Conservation (phyloP, 2,888 invertebrate species). For the Sminthurinus aureus region DNA sequence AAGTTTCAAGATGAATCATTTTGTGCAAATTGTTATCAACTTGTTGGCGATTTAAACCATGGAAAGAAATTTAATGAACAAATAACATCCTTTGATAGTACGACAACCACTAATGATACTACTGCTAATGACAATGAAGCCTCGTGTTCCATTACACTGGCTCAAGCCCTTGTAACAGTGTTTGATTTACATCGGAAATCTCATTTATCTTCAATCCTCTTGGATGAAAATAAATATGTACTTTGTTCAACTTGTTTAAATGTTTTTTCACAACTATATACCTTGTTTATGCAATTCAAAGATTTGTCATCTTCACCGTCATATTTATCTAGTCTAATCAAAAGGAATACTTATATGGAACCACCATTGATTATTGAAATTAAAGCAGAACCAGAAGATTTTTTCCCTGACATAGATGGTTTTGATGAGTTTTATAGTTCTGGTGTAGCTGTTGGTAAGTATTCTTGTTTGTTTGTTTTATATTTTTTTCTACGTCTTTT, state of each 20-base stretch:
- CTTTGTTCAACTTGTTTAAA: not conserved
- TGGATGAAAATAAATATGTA: slow-evolving; percentile 2
- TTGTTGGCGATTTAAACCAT: not conserved
- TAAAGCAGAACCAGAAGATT: not conserved
- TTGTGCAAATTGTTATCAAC: slow-evolving; percentile 5
- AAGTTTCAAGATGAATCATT: not conserved
- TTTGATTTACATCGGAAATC: not conserved
- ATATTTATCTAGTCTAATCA: not conserved
- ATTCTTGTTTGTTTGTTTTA: too few species aligned
- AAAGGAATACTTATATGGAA: not conserved
- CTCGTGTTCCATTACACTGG: not conserved
- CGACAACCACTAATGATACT: not conserved
- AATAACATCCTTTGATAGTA: too few species aligned
- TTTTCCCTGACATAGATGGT: not conserved
- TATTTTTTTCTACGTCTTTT: too few species aligned
- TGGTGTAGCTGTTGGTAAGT: too few species aligned
- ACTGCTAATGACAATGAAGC: not conserved
- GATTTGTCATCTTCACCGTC: not conserved
- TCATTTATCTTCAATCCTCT: not conserved
- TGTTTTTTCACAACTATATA: not conserved
- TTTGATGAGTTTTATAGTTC: not conserved
- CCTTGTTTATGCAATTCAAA: not conserved
- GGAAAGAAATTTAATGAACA: not conserved
- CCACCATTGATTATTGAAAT: not conserved
- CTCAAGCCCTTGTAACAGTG: not conserved